These are phyloP conservation scores for Eubasilissa regina DNA, from an alignment of 1,140 invertebrate species.

Conservation along the genomic window DNA sequence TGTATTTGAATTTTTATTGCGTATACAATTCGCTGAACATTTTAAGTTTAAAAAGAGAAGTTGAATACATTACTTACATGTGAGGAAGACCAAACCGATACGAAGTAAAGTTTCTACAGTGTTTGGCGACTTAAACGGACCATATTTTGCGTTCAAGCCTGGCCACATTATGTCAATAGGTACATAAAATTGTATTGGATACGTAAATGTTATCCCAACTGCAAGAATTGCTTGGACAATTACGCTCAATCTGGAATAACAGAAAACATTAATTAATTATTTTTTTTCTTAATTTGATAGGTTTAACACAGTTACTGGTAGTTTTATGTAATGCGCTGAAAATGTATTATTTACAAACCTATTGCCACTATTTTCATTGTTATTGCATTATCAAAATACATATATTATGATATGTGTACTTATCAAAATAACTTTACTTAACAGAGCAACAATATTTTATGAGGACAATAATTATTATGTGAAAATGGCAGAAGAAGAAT, in stretches of 20 bases:
- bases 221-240: constrained; percentile 80
- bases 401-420: too few species aligned
- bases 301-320: too few species aligned
- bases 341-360: not conserved
- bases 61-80: too few species aligned
- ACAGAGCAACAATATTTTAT: too few species aligned
- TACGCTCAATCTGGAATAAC: constrained; percentile 72
- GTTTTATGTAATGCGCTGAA: not conserved
- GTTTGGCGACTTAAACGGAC: constrained; percentile 72
- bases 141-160: constrained; percentile 67
- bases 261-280: not conserved
- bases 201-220: constrained; percentile 83
- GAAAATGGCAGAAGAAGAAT: too few species aligned
- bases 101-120: constrained; percentile 76
- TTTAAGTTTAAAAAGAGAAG: too few species aligned
- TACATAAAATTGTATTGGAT: constrained; percentile 92
- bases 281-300: too few species aligned
- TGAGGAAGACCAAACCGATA: constrained; percentile 77
- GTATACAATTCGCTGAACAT: too few species aligned
- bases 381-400: not conserved
- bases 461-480: too few species aligned
- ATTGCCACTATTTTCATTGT: not conserved
- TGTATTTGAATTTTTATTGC: too few species aligned
- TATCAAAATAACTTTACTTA: too few species aligned
- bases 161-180: constrained; percentile 81